phyloP scores from a whole-genome alignment of 2,113 vertebrate species.

The Suricata suricatta region DNA sequence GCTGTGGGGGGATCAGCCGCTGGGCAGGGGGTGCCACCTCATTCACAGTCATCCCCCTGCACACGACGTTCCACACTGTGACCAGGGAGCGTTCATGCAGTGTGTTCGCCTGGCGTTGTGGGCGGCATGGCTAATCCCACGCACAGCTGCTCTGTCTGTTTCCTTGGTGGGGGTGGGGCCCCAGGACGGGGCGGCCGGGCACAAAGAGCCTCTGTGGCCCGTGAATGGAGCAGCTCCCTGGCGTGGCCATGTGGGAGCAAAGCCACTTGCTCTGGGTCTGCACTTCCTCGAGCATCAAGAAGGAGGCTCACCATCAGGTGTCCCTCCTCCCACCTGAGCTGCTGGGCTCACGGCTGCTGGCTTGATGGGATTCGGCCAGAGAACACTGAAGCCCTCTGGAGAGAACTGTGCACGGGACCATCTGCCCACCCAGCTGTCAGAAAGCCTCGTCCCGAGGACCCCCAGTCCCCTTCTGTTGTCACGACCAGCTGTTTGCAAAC shows the following conservation, averaged over 20 bases:
- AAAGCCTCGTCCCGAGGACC: background rate
- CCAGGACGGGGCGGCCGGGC: background rate
- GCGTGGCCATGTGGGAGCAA: background rate
- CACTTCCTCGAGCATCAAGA: background rate
- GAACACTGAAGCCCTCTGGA: background rate
- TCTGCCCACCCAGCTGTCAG: background rate
- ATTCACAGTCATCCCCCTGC: background rate
- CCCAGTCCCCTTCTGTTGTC: background rate
- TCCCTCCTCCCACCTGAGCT: conserved; percentile 28
- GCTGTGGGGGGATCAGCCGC: background rate
- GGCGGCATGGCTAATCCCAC: conserved; percentile 36
- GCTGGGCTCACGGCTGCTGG: rapidly evolving
- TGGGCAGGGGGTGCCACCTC: background rate
- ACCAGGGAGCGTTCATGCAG: conserved; percentile 11
- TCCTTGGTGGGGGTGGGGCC: background rate
- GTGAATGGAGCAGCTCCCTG: conserved; percentile 64
- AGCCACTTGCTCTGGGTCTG: conserved; percentile 28
- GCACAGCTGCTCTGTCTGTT: conserved; percentile 65
- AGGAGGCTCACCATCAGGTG: too few species aligned
- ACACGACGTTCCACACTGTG: background rate
- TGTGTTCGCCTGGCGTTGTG: conserved; percentile 50
- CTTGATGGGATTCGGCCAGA: background rate
- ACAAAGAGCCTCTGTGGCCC: conserved; percentile 76
- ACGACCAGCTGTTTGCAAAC: conserved; percentile 53
- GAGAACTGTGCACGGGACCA: background rate